Evolutionary conservation across 2,888 invertebrate genomes (phyloP).

Genomic region (Sycophila texana): DNA sequence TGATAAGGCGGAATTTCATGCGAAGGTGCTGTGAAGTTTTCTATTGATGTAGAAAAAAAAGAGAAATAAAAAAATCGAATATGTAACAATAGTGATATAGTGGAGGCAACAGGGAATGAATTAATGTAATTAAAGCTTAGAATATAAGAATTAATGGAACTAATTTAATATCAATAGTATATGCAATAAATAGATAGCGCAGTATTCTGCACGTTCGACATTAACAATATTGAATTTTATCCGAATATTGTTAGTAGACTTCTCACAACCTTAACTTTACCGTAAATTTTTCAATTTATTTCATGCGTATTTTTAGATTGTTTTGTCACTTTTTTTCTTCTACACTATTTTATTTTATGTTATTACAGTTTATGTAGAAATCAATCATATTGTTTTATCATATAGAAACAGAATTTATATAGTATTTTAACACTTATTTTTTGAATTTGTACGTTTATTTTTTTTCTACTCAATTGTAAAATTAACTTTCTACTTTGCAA

Average conservation of each 20-base stretch:
- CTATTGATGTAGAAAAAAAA: conserved; percentile 37
- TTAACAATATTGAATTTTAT: conserved; percentile 27
- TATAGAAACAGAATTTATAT: too few species aligned
- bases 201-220: conserved; percentile 36
- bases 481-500: too few species aligned
- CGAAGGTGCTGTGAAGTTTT: conserved; percentile 47
- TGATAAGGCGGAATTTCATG: conserved; percentile 27
- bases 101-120: conserved; percentile 45
- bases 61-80: conserved; percentile 32
- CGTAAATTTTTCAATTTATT: conserved; percentile 15
- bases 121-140: conserved; percentile 46
- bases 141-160: conserved; percentile 33
- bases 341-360: too few species aligned
- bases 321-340: background rate
- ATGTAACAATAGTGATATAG: conserved; percentile 48
- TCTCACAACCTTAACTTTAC: background rate
- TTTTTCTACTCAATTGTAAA: too few species aligned
- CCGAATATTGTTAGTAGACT: background rate
- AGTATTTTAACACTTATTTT: too few species aligned
- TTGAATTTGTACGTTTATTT: too few species aligned
- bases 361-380: too few species aligned
- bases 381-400: too few species aligned
- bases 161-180: conserved; percentile 43
- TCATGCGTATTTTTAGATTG: conserved; percentile 14
- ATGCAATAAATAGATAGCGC: conserved; percentile 47